Evolutionary conservation across 2,888 invertebrate species (phyloP), one percentile per base, ranked within the genome.

Genomic region (Archaeoteleia sp.): DNA sequence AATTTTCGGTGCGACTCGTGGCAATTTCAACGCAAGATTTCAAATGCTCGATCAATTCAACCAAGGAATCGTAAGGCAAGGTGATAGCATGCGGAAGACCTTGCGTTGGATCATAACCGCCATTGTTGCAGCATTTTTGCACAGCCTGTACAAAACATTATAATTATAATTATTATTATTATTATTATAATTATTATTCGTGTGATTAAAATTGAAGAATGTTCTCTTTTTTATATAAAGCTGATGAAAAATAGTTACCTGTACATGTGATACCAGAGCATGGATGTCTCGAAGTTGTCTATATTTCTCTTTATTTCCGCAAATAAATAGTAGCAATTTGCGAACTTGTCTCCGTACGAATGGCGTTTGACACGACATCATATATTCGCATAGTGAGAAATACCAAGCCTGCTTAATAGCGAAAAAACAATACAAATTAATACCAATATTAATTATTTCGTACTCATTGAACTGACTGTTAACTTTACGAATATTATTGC

Each of bases 281-380:
- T 98, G 97, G 8, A 96, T 90, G 88, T 98, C 98, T 32, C 98
- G 90, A 71, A 96, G 87, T 81, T 96, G 95, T 0, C 98, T 90
- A 87, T 98, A 98, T 51, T 95, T 95, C 76, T 98, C 98, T 81
- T 97, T 96, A 53, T 94, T 96, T 13, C 97, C 97, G 83, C 97
- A 97, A 72, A 98, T 92, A 76, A 96, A 93, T 72, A 98, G 88
- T 10, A 98, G 86, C 10, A 98, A 87, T 86, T 98, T 98, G 49
- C 98, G 91, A 0, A 95, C 94, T 89, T 97, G 97, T 68, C 97
- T 90, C 74, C 97, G 89, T 0, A 94, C 91, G 77, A 91, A 91
- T 5, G 97, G 95, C n/a, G 96, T 95, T 82, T 95, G 94, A 72
- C 93, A 93, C 43, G 94, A 93, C 95, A 97, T 96, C 94, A 96